These are phyloP conservation scores for Alca torda DNA, from an alignment of 2,797 vertebrate genomes.

Conservation along the genomic window DNA sequence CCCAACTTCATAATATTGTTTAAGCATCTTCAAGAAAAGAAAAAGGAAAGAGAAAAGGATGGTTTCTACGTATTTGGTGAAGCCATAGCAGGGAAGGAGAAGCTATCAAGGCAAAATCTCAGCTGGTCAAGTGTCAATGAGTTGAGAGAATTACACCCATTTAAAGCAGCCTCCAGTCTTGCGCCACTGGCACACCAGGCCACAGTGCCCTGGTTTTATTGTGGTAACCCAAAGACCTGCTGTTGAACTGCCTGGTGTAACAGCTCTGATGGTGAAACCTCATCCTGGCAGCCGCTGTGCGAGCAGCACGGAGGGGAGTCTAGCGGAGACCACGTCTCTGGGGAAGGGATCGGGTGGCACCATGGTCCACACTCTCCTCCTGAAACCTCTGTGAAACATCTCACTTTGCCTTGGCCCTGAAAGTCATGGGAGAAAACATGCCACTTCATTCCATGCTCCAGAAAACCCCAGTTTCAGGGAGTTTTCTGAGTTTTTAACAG, in stretches of 20 bases:
- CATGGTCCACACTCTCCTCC: not conserved
- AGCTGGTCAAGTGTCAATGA: not conserved
- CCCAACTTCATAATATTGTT: not conserved
- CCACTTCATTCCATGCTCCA: rapidly evolving
- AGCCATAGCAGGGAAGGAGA: not conserved
- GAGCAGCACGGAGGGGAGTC: not conserved
- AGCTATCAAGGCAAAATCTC: not conserved
- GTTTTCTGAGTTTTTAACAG: not conserved
- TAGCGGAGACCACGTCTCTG: rapidly evolving
- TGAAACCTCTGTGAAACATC: not conserved
- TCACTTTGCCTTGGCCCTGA: not conserved
- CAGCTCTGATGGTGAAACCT: not conserved
- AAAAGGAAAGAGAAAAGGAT: not conserved
- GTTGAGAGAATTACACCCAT: not conserved
- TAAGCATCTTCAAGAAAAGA: not conserved
- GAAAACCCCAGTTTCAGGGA: not conserved
- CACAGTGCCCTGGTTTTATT: not conserved
- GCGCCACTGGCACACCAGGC: not conserved
- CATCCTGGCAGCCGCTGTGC: not conserved
- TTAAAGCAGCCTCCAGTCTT: not conserved
- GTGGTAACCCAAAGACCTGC: not conserved
- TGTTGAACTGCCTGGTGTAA: not conserved
- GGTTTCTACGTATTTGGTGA: not conserved
- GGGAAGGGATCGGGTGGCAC: not conserved
- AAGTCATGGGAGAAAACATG: not conserved